Evolutionary conservation across 2,113 vertebrate genomes (phyloP).

Genomic region (Phylloscopus trochiloides): DNA sequence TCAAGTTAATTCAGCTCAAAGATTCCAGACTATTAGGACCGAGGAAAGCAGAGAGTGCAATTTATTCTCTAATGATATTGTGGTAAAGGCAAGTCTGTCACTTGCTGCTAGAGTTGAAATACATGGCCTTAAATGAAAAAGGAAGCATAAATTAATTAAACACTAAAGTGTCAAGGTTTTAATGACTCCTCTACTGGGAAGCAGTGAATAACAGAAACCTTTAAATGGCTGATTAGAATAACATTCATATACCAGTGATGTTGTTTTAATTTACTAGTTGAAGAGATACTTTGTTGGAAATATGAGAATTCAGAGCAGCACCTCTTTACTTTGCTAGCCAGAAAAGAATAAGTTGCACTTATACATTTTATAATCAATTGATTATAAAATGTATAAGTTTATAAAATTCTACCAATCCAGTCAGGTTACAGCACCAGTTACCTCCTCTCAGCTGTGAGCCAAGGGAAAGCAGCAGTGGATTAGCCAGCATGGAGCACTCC

Average conservation of each 20-base stretch:
- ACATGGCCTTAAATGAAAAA: not conserved
- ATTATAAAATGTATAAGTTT: too few relatives aligned
- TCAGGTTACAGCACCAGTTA: not conserved
- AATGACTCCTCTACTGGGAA: not conserved
- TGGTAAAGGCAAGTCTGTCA: not conserved
- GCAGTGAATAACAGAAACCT: not conserved
- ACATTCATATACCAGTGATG: not conserved
- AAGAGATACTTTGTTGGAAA: not conserved
- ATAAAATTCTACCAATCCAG: not conserved
- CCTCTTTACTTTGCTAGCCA: not conserved
- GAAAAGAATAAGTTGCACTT: not conserved
- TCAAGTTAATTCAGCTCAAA: conserved; percentile 7
- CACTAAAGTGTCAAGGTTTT: not conserved
- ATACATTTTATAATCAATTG: not conserved
- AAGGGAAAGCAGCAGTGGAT: not conserved
- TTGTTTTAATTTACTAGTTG: not conserved
- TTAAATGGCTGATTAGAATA: not conserved
- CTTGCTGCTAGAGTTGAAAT: not conserved
- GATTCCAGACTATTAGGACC: not conserved
- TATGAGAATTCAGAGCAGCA: not conserved
- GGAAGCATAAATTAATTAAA: conserved; percentile 23
- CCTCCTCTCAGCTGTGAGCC: not conserved
- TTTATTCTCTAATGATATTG: conserved; percentile 26
- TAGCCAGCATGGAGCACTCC: not conserved
- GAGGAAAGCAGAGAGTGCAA: not conserved